Evolutionary conservation across 2,113 vertebrate genomes (phyloP).

Genomic region (Origma solitaria): DNA sequence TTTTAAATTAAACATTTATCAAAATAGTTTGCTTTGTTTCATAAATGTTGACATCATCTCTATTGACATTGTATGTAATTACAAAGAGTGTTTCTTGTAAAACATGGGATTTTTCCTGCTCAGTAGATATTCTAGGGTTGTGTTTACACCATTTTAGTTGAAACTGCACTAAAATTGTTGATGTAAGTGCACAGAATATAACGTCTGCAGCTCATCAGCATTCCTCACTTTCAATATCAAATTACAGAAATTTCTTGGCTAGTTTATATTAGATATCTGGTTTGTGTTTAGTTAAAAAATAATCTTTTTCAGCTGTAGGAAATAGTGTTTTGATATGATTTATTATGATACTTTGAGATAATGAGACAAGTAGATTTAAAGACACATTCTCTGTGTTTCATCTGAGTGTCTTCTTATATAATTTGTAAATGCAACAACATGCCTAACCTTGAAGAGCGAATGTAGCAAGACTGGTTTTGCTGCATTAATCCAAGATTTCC

Average conservation of each 20-base stretch:
- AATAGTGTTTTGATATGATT: slow-evolving; percentile 17
- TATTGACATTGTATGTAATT: background rate
- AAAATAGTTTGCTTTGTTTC: background rate
- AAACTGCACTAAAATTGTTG: background rate
- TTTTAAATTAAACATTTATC: background rate
- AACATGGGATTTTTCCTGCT: background rate
- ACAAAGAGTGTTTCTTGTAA: background rate
- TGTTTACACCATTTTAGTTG: background rate
- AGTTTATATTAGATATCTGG: slow-evolving; percentile 17
- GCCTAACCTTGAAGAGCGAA: background rate
- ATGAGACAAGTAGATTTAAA: background rate
- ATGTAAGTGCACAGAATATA: background rate
- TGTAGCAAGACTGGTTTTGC: background rate
- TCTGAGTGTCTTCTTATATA: background rate
- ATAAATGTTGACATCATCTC: background rate
- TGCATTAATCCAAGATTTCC: background rate
- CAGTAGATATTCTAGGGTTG: background rate
- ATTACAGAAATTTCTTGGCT: background rate
- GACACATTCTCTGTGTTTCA: background rate
- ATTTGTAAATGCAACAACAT: background rate
- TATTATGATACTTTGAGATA: background rate
- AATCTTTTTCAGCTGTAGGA: background rate
- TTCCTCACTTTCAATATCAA: background rate
- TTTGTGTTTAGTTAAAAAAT: background rate
- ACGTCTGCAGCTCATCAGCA: background rate